phyloP scores from a whole-genome alignment of 2,888 invertebrate species.

The Caenorhabditis sp. region DNA sequence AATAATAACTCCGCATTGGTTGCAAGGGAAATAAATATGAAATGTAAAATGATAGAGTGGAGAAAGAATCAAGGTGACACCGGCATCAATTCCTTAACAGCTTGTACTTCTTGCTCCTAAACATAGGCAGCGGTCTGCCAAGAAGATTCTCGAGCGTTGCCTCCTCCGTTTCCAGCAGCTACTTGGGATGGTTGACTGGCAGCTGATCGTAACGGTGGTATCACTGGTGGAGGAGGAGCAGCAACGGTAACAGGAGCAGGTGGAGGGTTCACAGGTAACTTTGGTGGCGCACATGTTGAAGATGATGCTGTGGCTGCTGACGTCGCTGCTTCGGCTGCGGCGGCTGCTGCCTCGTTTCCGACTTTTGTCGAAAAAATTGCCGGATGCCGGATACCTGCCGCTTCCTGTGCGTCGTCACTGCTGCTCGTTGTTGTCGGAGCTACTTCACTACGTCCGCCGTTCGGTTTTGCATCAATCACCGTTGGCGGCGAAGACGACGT shows the following conservation, averaged over 20 bases:
- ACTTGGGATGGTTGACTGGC: slow-evolving; percentile 26
- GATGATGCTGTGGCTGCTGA: slow-evolving; percentile 17
- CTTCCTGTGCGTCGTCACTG: slow-evolving; percentile 33
- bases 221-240: slow-evolving; percentile 21
- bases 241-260: slow-evolving; percentile 5
- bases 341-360: slow-evolving; percentile 45
- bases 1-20: not conserved
- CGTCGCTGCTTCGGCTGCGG: slow-evolving; percentile 17
- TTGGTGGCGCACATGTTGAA: slow-evolving; percentile 17
- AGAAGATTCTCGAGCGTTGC: slow-evolving; percentile 48
- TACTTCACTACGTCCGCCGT: slow-evolving; percentile 35
- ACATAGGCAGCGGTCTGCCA: slow-evolving; percentile 76
- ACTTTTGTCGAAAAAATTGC: slow-evolving; percentile 66
- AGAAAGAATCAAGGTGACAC: slow-evolving; percentile 51
- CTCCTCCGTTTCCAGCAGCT: slow-evolving; percentile 20
- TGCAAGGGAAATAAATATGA: slow-evolving; percentile 53
- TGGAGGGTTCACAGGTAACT: slow-evolving; percentile 5
- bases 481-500: slow-evolving; percentile 40
- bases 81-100: slow-evolving; percentile 51
- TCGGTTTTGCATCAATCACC: slow-evolving; percentile 39
- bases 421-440: slow-evolving; percentile 18
- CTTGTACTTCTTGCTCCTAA: too few relatives aligned
- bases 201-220: slow-evolving; percentile 25
- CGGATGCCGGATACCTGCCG: slow-evolving; percentile 59
- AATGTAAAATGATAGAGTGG: slow-evolving; percentile 59